These are phyloP conservation scores for Apodemia mormo DNA, from an alignment of 2,888 invertebrate genomes.

Conservation along the genomic window DNA sequence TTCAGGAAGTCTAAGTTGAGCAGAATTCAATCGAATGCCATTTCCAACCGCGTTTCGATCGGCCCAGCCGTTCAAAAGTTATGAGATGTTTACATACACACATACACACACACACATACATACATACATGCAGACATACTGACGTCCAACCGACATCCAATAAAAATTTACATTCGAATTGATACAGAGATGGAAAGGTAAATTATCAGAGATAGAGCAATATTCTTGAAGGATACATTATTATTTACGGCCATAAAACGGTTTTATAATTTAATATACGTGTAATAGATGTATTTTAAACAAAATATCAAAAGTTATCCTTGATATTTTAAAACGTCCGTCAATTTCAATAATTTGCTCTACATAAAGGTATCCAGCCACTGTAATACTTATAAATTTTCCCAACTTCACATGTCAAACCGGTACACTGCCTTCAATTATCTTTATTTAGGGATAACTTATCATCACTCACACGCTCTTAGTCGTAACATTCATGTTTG, in stretches of 20 bases:
- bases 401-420: slow-evolving; percentile 75
- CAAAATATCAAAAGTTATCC: slow-evolving; percentile 48
- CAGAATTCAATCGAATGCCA: too few species aligned
- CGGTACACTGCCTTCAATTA: slow-evolving; percentile 71
- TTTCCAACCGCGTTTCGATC: too few species aligned
- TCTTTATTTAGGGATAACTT: slow-evolving; percentile 70
- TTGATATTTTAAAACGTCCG: slow-evolving; percentile 73
- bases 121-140: too few species aligned
- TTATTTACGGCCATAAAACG: neutral
- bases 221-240: neutral
- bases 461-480: slow-evolving; percentile 62
- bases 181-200: too few species aligned
- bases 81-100: too few species aligned
- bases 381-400: slow-evolving; percentile 79
- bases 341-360: slow-evolving; percentile 76
- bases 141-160: too few species aligned
- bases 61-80: too few species aligned
- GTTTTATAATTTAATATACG: slow-evolving; percentile 2
- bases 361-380: slow-evolving; percentile 66
- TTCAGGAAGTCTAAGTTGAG: too few species aligned
- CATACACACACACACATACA: too few species aligned
- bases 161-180: too few species aligned
- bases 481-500: slow-evolving; percentile 43
- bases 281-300: neutral
- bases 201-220: neutral